A percentile compares a stretch with the other conserved stretches of the same genome.
Conservation (phyloP, 2,797 vertebrate species). For the Kryptolebias ocellatus region DNA sequence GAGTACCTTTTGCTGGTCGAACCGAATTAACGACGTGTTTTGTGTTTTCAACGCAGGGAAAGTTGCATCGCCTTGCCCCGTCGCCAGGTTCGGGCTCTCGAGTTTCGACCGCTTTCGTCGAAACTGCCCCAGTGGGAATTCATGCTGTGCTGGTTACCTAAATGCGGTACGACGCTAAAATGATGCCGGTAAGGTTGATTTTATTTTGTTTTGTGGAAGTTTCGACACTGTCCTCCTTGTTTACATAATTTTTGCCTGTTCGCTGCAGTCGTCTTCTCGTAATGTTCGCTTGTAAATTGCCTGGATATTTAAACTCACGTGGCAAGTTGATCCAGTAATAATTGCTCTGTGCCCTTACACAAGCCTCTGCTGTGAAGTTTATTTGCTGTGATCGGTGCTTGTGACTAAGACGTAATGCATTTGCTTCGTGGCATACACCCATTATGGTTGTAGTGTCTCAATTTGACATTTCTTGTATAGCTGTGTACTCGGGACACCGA, state of each 20-base stretch:
- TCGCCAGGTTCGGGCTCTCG: conserved; percentile 50
- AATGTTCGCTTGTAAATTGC: conserved; percentile 2
- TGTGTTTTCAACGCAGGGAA: conserved; percentile 50
- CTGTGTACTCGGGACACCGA: too few relatives aligned
- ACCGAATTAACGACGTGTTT: neutral
- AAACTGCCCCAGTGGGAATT: conserved; percentile 70
- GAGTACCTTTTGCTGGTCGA: neutral
- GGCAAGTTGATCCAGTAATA: conserved; percentile 29
- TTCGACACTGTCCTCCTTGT: neutral
- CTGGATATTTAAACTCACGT: conserved; percentile 67
- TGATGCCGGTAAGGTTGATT: conserved; percentile 93
- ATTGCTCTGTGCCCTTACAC: conserved; percentile 8
- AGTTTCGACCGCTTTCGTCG: conserved; percentile 66
- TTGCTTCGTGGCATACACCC: conserved; percentile 16
- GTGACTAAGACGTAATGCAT: conserved; percentile 29
- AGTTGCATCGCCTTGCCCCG: conserved; percentile 59
- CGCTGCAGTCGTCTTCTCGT: neutral
- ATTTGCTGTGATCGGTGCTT: conserved; percentile 5
- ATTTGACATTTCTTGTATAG: too few relatives aligned
- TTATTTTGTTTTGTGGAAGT: conserved; percentile 23
- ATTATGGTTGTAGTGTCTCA: too few relatives aligned
- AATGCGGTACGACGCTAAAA: conserved; percentile 93
- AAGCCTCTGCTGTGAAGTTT: conserved; percentile 24
- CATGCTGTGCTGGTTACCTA: conserved; percentile 70
- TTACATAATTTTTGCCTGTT: neutral